Evolutionary conservation across 2,888 invertebrate species (phyloP), one percentile per base, ranked within the genome.

Genomic region (Argyresthia albistria): DNA sequence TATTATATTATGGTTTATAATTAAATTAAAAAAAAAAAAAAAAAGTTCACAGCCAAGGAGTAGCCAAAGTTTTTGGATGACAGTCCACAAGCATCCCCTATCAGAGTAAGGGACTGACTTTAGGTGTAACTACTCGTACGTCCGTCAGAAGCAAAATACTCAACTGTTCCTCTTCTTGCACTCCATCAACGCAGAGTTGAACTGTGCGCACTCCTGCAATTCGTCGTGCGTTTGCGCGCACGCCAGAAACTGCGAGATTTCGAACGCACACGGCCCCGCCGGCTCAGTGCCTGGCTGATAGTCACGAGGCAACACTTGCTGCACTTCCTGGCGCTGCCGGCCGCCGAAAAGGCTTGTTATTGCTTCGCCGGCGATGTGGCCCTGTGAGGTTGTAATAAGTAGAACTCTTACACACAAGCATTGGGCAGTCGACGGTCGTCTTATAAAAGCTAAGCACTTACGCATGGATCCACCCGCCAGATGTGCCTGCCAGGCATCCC

Each of bases 141-240:
- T n/a, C n/a, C 9, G 39, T 39, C 39, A 6, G 12, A 42, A 7
- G 10, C n/a, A n/a, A n/a, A n/a, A 4, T 14, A 75, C 77, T 47
- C 74, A 93, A 25, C 95, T 91, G 80, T 95, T 90, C 59, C 92
- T 89, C 61, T 89, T 73, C 80, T 96, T 97, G 92, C 99, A 99
- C 71, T 98, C 95, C 68, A 94, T 92, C 56, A 99, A 90, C 36
- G 97, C 97, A 71, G 98, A 97, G 70, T 97, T 98, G 79, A 97
- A 99, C 50, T 95, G 97, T 70, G 96, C 93, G 78, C 99, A 99
- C 46, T 97, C 89, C 6, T 93, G 89, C 56, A 99, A 77, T 75
- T 98, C 97, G 0, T 91, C 88, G 66, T 95, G 94, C 37, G 89
- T 92, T 59, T 93, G 90, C 12, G 97, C 96, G 72, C 99, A 99